Base-by-base conservation (phyloP, 2,888 invertebrate species). In the Acronicta psi region DNA sequence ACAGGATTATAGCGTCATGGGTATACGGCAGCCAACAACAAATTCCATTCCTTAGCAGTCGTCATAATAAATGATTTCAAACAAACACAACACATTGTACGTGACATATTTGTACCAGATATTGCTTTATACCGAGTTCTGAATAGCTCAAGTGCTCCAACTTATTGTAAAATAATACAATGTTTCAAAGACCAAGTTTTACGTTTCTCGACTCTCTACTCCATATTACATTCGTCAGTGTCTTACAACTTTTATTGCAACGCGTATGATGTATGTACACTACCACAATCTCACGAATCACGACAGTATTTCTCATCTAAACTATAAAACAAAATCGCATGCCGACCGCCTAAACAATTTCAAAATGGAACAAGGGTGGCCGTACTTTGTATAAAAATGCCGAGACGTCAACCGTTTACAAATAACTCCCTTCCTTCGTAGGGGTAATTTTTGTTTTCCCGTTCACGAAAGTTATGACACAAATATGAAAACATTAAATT, bases 401-500 rank as follows among this genome's bases (percentile, higher is more conserved):
- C 88, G 84, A 90, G 84, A 92, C 87, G 90, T 91, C 91, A 91
- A 90, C 87, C 83, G 84, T 90, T 90, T 90, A 92, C 92, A 92
- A 92, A 92, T 91, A 93, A 91, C 89, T 88, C 88, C 81, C 87
- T 89, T 83, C 83, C 80, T 80, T 78, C 73, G 84, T 81, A 81
- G 79, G 82, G 81, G 85, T 89, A 89, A 89, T 92, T 91, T 90
- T 91, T 90, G 86, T 91, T 89, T 89, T 86, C 85, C 84, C 85
- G 84, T 90, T 89, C 85, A 84, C 73, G 78, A 88, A 91, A 91
- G 86, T 91, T 92, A 90, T 90, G 89, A 89, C 90, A 90, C 86
- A 90, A 91, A 89, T 91, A 88, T 89, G 89, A 89, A 91, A 89
- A 90, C 87, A 92, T 91, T 91, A 88, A 90, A 91, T 92, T 93